These are phyloP conservation scores for Macrostomum cliftonense DNA, from an alignment of 2,888 invertebrate genomes.

Conservation along the genomic window DNA sequence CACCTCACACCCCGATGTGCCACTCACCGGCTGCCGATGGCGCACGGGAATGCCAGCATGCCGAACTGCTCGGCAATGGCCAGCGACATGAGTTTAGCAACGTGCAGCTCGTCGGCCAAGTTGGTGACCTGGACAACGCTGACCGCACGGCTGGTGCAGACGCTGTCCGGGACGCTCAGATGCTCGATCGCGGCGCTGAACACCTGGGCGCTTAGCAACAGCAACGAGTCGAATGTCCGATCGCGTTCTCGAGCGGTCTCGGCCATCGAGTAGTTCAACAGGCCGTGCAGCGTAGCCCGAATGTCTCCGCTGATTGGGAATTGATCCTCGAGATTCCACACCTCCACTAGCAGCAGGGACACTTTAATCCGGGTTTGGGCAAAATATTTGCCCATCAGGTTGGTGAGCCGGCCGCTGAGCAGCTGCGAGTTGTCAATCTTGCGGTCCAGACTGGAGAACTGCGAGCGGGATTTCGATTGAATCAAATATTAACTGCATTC, in stretches of 20 bases:
- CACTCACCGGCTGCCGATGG: conserved; percentile 1
- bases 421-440: no score
- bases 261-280: conserved; percentile 1
- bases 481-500: no score
- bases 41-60: conserved; percentile 8
- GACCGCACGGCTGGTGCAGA: conserved; percentile 6
- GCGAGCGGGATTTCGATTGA: no score
- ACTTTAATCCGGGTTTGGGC: conserved; percentile 4
- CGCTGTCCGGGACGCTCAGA: conserved; percentile 4
- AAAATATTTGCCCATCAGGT: background rate
- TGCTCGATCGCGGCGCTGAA: conserved; percentile 9
- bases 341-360: conserved; percentile 6
- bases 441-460: no score
- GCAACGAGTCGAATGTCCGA: conserved; percentile 3
- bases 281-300: conserved; percentile 8
- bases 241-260: background rate
- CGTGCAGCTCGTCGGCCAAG: conserved; percentile 5
- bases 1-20: no score
- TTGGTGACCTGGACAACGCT: conserved; percentile 8
- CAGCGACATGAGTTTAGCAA: conserved; percentile 3
- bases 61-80: conserved; percentile 8
- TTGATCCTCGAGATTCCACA: conserved; percentile 9
- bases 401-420: no score
- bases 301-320: conserved; percentile 6
- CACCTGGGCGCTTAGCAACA: conserved; percentile 6